Percentiles rank a stretch among this genome's conserved stretches.
Conservation (phyloP, 2,797 vertebrate genomes). For the Micropoecilia bifurca region DNA sequence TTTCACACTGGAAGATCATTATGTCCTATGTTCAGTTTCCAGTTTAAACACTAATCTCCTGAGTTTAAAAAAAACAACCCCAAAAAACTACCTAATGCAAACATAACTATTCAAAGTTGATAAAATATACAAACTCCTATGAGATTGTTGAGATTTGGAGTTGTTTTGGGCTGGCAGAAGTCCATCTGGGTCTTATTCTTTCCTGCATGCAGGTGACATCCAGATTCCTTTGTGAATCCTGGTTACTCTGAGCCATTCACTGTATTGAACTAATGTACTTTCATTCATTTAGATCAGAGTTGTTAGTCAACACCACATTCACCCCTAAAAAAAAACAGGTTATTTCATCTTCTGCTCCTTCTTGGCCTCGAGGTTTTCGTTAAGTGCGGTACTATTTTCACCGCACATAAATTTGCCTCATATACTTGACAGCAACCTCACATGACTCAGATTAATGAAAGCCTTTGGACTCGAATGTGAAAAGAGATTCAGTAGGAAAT, state of each 20-base stretch:
- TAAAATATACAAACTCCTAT: neutral
- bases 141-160: neutral
- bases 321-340: neutral
- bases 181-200: neutral
- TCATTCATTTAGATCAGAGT: neutral
- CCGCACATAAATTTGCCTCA: neutral
- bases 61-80: too few species aligned
- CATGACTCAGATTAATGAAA: neutral
- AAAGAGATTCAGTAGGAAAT: neutral
- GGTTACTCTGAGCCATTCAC: neutral
- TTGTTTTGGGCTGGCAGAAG: neutral
- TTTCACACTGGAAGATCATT: too few species aligned
- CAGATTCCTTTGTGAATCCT: neutral
- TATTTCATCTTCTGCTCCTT: neutral
- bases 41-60: too few species aligned
- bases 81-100: neutral
- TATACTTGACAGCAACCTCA: neutral
- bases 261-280: neutral
- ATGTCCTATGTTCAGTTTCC: too few species aligned
- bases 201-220: neutral
- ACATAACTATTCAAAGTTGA: neutral
- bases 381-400: neutral
- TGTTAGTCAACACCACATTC: neutral
- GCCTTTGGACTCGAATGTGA: neutral
- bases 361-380: neutral